These are phyloP conservation scores for Rhynchonema sp. DNA, from an alignment of 2,888 invertebrate genomes.

Conservation along the genomic window DNA sequence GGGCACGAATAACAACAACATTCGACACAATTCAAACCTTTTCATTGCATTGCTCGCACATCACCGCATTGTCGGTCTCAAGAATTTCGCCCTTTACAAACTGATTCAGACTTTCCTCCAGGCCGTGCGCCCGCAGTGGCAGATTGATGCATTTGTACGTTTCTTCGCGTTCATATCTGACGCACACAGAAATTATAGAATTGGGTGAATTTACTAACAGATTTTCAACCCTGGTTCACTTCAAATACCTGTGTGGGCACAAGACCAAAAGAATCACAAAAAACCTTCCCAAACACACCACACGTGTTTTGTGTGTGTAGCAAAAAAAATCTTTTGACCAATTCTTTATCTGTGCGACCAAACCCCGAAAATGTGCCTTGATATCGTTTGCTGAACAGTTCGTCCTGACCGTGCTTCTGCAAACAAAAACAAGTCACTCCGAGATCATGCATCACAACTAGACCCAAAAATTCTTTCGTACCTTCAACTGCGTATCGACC, in stretches of 20 bases:
- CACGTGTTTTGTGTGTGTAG: no score
- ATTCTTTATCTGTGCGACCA: no score
- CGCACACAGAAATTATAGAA: no score
- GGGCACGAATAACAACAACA: not conserved
- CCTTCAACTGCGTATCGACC: conserved; percentile 35
- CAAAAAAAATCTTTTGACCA: no score
- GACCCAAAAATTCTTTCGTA: no score
- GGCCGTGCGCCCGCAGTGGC: conserved; percentile 29
- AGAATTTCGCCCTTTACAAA: conserved; percentile 38
- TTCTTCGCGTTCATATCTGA: conserved; percentile 36
- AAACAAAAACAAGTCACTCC: conserved; percentile 4
- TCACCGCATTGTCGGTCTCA: conserved; percentile 39
- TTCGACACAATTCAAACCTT: conserved; percentile 26
- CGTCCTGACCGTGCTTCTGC: conserved; percentile 30
- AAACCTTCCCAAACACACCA: no score
- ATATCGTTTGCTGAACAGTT: conserved; percentile 33
- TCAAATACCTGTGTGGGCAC: no score
- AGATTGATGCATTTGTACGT: conserved; percentile 35
- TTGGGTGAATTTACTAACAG: no score
- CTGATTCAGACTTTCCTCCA: conserved; percentile 36
- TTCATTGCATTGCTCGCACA: conserved; percentile 37
- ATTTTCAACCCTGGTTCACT: no score
- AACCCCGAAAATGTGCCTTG: conserved; percentile 37
- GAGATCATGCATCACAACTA: no score
- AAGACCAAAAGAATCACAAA: no score